These are phyloP conservation scores for Odontomachus brunneus DNA, from an alignment of 1,140 invertebrate species.

Conservation along the genomic window DNA sequence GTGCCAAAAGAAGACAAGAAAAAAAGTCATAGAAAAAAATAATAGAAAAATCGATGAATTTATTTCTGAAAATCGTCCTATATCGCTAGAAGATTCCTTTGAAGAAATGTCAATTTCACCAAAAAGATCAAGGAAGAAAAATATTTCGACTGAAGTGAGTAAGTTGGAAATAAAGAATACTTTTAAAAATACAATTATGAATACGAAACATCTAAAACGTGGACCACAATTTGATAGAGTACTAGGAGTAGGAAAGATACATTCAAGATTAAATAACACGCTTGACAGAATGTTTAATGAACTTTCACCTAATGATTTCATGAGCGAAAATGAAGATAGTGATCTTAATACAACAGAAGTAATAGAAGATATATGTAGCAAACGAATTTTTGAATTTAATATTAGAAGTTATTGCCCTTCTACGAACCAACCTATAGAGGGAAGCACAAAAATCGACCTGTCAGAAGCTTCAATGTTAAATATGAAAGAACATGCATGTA, in stretches of 20 bases:
- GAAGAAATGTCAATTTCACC: conserved; percentile 74
- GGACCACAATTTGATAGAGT: conserved; percentile 74
- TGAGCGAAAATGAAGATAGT: conserved; percentile 82
- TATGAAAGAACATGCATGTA: conserved; percentile 1
- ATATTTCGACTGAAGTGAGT: background rate
- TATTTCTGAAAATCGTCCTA: conserved; percentile 61
- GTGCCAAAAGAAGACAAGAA: conserved; percentile 62
- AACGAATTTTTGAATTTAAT: conserved; percentile 46
- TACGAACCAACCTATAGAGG: background rate
- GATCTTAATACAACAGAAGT: conserved; percentile 87
- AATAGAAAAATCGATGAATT: conserved; percentile 82
- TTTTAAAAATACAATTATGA: background rate
- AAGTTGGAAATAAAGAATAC: background rate
- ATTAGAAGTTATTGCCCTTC: background rate
- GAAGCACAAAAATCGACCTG: background rate
- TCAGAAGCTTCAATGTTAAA: background rate
- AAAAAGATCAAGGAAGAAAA: conserved; percentile 71
- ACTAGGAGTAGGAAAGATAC: conserved; percentile 73
- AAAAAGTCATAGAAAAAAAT: conserved; percentile 60
- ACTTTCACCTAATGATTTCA: conserved; percentile 83
- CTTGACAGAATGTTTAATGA: conserved; percentile 79
- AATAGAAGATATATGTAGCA: conserved; percentile 85
- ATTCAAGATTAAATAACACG: conserved; percentile 76
- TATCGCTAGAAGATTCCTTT: conserved; percentile 75
- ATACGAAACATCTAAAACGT: conserved; percentile 66